Percentiles rank a stretch among this genome's conserved stretches.
These are phyloP conservation scores for Philaenus spumarius DNA, from an alignment of 1,140 invertebrate species.

Conservation along the genomic window DNA sequence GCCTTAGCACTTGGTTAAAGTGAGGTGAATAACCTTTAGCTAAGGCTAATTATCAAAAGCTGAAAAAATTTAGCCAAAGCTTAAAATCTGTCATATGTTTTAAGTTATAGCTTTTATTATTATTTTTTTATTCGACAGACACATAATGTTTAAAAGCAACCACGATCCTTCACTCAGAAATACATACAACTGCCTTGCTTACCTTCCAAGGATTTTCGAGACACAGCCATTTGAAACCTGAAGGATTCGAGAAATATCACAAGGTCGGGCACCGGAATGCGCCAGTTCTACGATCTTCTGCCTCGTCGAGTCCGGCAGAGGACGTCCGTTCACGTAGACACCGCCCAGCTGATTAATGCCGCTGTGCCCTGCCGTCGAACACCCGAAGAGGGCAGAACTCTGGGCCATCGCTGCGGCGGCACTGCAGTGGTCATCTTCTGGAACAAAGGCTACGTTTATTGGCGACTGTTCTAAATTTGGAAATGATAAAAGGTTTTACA, in stretches of 20 bases:
- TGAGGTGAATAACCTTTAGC: too few species aligned
- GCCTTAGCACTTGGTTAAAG: too few species aligned
- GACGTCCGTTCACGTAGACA: slow-evolving; percentile 95
- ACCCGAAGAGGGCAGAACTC: slow-evolving; percentile 55
- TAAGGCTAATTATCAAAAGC: too few species aligned
- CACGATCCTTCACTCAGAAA: too few species aligned
- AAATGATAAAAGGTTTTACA: too few species aligned
- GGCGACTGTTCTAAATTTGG: too few species aligned
- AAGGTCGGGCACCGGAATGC: slow-evolving; percentile 92
- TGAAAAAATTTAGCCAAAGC: too few species aligned
- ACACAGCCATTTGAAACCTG: slow-evolving; percentile 96
- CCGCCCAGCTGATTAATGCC: slow-evolving; percentile 98
- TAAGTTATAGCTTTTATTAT: too few species aligned
- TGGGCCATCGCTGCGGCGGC: slow-evolving; percentile 27
- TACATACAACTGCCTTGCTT: too few species aligned
- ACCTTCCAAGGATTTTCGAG: slow-evolving; percentile 93
- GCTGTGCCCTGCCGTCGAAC: slow-evolving; percentile 80
- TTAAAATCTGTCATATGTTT: too few species aligned
- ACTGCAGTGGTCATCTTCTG: slow-evolving; percentile 22
- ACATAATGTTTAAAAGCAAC: too few species aligned
- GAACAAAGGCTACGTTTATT: background rate
- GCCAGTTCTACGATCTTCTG: slow-evolving; percentile 98
- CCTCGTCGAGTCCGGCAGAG: slow-evolving; percentile 91
- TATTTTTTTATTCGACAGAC: too few species aligned
- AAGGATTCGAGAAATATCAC: slow-evolving; percentile 95